Percentiles rank a stretch among this genome's conserved stretches.
phyloP scores from a whole-genome alignment of 1,140 invertebrate genomes.

The Tribolium castaneum region DNA sequence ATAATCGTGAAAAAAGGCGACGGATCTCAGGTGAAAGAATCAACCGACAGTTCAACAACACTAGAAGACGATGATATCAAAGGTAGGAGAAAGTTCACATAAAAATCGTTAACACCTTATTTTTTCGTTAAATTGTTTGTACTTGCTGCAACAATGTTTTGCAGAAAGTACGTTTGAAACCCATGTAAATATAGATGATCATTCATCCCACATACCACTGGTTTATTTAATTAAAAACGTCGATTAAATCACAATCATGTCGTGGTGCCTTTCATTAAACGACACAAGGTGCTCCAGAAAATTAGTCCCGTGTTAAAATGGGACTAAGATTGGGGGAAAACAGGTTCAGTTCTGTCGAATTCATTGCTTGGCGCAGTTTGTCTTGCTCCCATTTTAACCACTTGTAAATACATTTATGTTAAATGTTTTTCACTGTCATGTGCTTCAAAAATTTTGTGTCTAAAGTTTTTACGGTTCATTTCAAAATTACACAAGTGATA shows the following conservation, averaged over 20 bases:
- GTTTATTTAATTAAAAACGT: conserved; percentile 58
- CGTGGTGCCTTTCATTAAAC: conserved; percentile 10
- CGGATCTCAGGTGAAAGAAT: conserved; percentile 95
- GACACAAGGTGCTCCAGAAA: conserved; percentile 26
- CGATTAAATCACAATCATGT: conserved; percentile 20
- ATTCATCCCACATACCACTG: conserved; percentile 63
- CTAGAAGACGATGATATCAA: conserved; percentile 92
- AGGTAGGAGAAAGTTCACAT: conserved; percentile 71
- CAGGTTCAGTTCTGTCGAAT: no score
- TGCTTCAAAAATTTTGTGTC: no score
- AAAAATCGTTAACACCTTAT: background rate
- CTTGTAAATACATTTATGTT: background rate
- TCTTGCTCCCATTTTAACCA: background rate
- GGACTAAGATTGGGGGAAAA: no score
- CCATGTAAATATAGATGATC: conserved; percentile 49
- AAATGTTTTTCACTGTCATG: no score
- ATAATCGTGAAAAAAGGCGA: conserved; percentile 94
- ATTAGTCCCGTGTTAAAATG: background rate
- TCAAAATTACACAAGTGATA: no score
- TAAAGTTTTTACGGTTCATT: no score
- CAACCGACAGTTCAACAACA: conserved; percentile 92
- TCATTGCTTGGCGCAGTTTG: no score
- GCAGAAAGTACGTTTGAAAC: conserved; percentile 12
- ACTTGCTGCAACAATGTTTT: conserved; percentile 11
- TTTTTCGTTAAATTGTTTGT: conserved; percentile 1